Base-by-base conservation (phyloP, 2,113 vertebrate genomes). In the Suncus etruscus region DNA sequence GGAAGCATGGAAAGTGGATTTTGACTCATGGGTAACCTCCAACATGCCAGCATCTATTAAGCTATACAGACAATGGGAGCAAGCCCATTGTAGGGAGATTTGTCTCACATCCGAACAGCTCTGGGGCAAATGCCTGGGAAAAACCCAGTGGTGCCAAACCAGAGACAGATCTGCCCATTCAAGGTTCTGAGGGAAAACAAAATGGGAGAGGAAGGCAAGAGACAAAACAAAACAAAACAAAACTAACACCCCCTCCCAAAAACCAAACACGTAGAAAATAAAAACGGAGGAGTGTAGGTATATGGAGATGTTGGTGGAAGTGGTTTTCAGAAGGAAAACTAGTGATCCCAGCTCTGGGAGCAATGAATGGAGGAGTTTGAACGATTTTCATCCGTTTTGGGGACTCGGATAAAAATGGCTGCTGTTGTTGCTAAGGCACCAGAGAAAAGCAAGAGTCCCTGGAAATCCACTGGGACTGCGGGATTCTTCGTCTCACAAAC, bases 41-140 rank as follows among this genome's bases (percentile, higher is more conserved):
- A 98, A 96, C 98, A 98, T 98, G 98, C 98, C 98, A 98, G 98
- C 98, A 98, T 98, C 98, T 98, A 98, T 98, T 98, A 97, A 97
- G 98, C 98, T 98, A 98, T 98, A 98, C 98, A 98, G 97, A 99
- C 98, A 98, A 99, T 98, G 98, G 98, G 98, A 98, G 97, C 97
- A 96, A 98, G 98, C 97, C 97, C 98, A 98, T 98, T 97, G 98
- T 98, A 98, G 97, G 98, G 98, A 98, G 98, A 98, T 98, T 96
- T 97, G 97, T 98, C 98, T 98, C 98, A 98, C 97, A 97, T 98
- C 97, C 39, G 97, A 98, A 97, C 98, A 98, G 98, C 98, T 98
- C 79, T 16, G 98, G 98, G 98, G 98, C 93, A 89, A 99, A 98
- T 97, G 98, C 98, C 98, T 98, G 98, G 98, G 98, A 99, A 99